Base-by-base conservation (phyloP, 2,113 vertebrate species). In the Clarias gariepinus region DNA sequence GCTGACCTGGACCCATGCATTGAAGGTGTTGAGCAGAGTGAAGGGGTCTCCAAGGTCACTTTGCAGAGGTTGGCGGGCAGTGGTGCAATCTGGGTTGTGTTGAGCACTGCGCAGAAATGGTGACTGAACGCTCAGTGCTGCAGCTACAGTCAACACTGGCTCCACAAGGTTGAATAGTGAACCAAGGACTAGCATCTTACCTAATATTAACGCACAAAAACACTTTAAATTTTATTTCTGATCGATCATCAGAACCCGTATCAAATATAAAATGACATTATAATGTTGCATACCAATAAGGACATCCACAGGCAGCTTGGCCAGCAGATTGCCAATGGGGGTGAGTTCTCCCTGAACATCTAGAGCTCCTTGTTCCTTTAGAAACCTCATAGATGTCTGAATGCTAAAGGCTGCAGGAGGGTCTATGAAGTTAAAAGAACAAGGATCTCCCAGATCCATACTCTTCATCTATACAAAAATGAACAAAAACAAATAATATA, bases 171-270 rank as follows among this genome's bases (percentile, higher is more conserved):
- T 93, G 25, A 98, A 97, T 47, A 97, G 64, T 0, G 95, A 95
- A 0, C 97, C 97, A 87, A 98, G 89, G 30, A 98, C 95, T 90
- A 99, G 91, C 96, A 98, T 96, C 93, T 98, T 98, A 4, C 98
- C 98, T 99, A 89, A 0, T 64, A 0, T 84, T 11, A 6, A 76
- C 18, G 87, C 55, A 79, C 12, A 36, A 30, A 47, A 18, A 81
- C 15, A 85, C 15, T 52, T 36, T 36, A 3, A 36, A 36, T 36
- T 36, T 36, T 36, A 36, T 36, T 36, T 36, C 47, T 47, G 47
- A 47, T 47, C 47, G 8, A 47, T 47, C 47, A 47, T 55, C 25
- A 57, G 25, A 80, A 19, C 12, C 18, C 33, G 12, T 13, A 60
- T 33, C 12, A 33, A 47, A 12, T 3, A 58, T 30, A 7, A 80